Percentiles rank a stretch among this genome's conserved stretches.
Conservation (phyloP, 2,797 vertebrate genomes). For the Gallinago stenura region DNA sequence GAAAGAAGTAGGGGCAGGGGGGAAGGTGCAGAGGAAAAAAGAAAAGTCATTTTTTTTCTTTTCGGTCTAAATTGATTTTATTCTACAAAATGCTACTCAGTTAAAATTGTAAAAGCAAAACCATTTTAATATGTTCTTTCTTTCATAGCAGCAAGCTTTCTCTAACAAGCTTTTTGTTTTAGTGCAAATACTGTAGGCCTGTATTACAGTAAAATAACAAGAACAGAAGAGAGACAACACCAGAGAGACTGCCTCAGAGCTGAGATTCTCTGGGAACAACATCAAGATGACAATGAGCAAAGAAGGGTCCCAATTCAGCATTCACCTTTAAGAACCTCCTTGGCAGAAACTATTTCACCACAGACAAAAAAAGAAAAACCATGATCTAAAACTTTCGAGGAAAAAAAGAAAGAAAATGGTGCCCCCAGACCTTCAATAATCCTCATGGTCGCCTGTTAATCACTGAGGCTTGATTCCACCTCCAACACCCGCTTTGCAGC, state of each 20-base stretch:
- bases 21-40: slow-evolving; percentile 52
- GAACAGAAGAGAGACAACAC: slow-evolving; percentile 55
- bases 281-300: slow-evolving; percentile 47
- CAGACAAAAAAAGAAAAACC: background rate
- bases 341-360: slow-evolving; percentile 33
- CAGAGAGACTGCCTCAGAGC: slow-evolving; percentile 66
- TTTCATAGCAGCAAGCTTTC: slow-evolving; percentile 83
- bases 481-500: background rate
- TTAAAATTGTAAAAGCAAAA: slow-evolving; percentile 79
- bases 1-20: background rate
- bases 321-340: slow-evolving; percentile 59
- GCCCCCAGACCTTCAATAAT: slow-evolving; percentile 64
- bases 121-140: slow-evolving; percentile 76
- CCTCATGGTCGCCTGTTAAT: slow-evolving; percentile 9
- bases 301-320: slow-evolving; percentile 39
- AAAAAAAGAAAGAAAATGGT: slow-evolving; percentile 19
- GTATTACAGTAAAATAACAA: slow-evolving; percentile 76
- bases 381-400: background rate
- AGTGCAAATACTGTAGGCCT: slow-evolving; percentile 84
- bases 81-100: slow-evolving; percentile 82
- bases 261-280: slow-evolving; percentile 50
- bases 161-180: slow-evolving; percentile 82
- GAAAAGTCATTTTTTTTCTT: slow-evolving; percentile 64
- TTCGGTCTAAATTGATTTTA: slow-evolving; percentile 80
- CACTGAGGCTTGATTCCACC: slow-evolving; percentile 22